phyloP scores from a whole-genome alignment of 2,797 vertebrate genomes.

The Melanogrammus aeglefinus region DNA sequence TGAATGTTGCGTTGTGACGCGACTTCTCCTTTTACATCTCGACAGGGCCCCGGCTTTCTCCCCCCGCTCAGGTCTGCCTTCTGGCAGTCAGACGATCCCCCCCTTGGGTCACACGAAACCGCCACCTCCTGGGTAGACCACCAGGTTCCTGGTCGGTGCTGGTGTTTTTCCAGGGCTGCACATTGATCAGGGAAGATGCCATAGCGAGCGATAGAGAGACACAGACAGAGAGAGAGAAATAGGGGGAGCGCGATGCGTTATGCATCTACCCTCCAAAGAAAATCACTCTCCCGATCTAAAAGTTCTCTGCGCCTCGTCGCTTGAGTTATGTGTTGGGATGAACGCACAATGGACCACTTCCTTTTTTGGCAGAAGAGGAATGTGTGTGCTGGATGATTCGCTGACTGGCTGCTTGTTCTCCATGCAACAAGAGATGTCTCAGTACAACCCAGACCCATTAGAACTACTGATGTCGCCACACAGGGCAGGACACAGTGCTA shows the following conservation, averaged over 20 bases:
- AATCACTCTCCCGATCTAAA: not conserved
- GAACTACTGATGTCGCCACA: constrained; percentile 20
- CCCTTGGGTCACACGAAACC: not conserved
- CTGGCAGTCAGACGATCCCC: not conserved
- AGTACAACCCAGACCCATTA: constrained; percentile 18
- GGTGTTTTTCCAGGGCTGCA: not conserved
- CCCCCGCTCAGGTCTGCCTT: not conserved
- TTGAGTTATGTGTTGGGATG: constrained; percentile 60
- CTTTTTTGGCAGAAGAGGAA: constrained; percentile 66
- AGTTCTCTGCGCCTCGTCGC: constrained; percentile 60
- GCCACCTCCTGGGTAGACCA: not conserved
- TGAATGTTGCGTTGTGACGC: not conserved
- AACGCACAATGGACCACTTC: constrained; percentile 72
- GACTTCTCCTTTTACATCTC: not conserved
- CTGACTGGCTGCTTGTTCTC: constrained; percentile 46
- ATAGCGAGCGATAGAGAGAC: not conserved
- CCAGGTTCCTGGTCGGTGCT: no score
- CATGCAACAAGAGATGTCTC: constrained; percentile 42
- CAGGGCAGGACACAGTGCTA: no score
- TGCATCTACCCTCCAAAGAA: not conserved
- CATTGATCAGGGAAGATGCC: not conserved
- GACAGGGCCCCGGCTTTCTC: not conserved
- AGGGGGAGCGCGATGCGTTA: not conserved
- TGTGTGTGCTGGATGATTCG: constrained; percentile 50
- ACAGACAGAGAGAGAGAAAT: not conserved